Evolutionary conservation across 2,888 invertebrate genomes (phyloP).

Genomic region (Monopis laevigella): DNA sequence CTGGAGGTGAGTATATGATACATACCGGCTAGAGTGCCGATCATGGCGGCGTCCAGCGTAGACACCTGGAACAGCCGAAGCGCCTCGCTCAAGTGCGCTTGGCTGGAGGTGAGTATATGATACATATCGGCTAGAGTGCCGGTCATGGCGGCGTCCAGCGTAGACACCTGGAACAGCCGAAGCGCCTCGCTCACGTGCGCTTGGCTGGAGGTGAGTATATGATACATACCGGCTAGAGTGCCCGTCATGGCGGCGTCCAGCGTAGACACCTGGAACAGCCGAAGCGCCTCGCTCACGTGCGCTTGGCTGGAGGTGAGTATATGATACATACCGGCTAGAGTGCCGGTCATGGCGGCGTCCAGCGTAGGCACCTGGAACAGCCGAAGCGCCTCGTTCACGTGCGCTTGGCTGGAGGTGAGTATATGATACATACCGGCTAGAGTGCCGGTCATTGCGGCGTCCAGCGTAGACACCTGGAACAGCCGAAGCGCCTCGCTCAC

Average conservation of each 20-base stretch:
- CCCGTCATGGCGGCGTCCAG: constrained; percentile 96
- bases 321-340: constrained; percentile 84
- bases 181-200: too few relatives aligned
- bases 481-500: constrained; percentile 95
- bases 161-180: too few relatives aligned
- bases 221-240: constrained; percentile 83
- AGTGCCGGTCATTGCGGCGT: constrained; percentile 93
- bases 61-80: constrained; percentile 96
- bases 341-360: constrained; percentile 94
- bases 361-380: constrained; percentile 98
- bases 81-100: constrained; percentile 94
- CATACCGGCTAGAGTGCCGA: constrained; percentile 87
- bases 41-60: constrained; percentile 94
- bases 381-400: constrained; percentile 94
- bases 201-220: too few relatives aligned
- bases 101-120: too few relatives aligned
- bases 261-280: constrained; percentile 97
- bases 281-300: constrained; percentile 94
- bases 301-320: too few relatives aligned
- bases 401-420: too few relatives aligned
- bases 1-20: too few relatives aligned
- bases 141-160: too few relatives aligned
- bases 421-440: constrained; percentile 86
- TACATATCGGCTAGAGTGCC: too few relatives aligned
- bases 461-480: constrained; percentile 97